Evolutionary conservation across 2,113 vertebrate genomes (phyloP).

Genomic region (Peucedramus taeniatus): DNA sequence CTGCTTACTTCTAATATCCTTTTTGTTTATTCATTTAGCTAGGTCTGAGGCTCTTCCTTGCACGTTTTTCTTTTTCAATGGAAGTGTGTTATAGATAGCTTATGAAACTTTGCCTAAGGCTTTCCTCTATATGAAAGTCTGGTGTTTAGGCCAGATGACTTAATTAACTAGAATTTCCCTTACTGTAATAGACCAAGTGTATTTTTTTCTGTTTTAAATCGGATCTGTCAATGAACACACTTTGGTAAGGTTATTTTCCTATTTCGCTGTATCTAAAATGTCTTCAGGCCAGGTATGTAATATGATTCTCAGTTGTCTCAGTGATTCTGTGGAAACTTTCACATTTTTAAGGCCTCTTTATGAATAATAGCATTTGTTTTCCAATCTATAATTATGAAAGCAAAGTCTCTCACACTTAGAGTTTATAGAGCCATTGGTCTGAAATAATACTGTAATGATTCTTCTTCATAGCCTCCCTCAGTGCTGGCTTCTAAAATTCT

Average conservation of each 20-base stretch:
- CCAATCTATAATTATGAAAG: neutral
- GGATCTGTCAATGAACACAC: neutral
- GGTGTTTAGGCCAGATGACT: neutral
- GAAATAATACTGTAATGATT: neutral
- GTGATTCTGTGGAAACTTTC: neutral
- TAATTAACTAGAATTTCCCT: neutral
- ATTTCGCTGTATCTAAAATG: neutral
- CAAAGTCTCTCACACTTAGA: neutral
- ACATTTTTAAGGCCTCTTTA: neutral
- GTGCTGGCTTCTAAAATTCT: neutral
- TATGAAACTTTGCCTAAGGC: neutral
- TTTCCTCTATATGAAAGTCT: neutral
- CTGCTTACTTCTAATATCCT: neutral
- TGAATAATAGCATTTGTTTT: neutral
- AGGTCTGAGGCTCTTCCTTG: neutral
- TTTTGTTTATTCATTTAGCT: slow-evolving; percentile 21
- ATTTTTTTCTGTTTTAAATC: neutral
- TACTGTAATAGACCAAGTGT: neutral
- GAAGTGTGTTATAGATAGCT: neutral
- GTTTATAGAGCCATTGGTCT: neutral
- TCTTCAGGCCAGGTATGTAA: neutral
- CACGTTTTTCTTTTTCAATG: neutral
- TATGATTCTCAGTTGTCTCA: neutral
- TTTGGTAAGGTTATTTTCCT: neutral
- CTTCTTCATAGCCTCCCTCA: neutral